Conservation (phyloP, 2,888 invertebrate species). For the Ectobius pallidus region DNA sequence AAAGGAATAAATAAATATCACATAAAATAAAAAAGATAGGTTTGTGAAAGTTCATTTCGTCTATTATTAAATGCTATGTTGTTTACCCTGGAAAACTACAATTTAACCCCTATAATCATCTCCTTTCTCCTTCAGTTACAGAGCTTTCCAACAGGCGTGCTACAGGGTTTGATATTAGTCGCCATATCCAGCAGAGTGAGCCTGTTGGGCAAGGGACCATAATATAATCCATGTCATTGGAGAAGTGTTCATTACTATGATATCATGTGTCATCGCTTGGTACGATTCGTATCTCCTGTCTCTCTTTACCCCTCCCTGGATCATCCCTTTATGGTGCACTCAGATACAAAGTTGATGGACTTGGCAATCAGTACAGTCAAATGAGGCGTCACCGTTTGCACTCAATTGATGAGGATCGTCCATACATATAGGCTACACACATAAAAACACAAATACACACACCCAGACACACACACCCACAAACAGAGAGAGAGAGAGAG, state of each 20-base stretch:
- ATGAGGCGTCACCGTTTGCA: slow-evolving; percentile 3
- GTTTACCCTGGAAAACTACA: slow-evolving; percentile 10
- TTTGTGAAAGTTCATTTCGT: no score
- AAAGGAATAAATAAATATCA: no score
- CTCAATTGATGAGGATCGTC: slow-evolving; percentile 11
- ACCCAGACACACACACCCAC: no score
- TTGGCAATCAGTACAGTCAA: slow-evolving; percentile 8
- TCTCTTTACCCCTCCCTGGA: background rate
- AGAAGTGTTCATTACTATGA: slow-evolving; percentile 1
- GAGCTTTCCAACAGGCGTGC: no score
- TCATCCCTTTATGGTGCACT: background rate
- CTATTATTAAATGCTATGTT: no score
- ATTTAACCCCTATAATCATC: background rate
- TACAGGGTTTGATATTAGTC: slow-evolving; percentile 5
- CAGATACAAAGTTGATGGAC: slow-evolving; percentile 12
- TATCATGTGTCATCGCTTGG: slow-evolving; percentile 5
- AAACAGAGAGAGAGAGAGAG: no score
- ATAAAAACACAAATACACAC: background rate
- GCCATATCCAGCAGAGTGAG: no score
- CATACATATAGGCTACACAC: background rate
- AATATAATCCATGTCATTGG: background rate
- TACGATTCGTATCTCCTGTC: background rate
- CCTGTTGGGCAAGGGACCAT: slow-evolving; percentile 6
- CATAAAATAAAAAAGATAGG: no score
- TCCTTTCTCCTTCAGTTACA: no score